Evolutionary conservation across 2,888 invertebrate species (phyloP), one percentile per base, ranked within the genome.

Genomic region (Zootermopsis nevadensis): DNA sequence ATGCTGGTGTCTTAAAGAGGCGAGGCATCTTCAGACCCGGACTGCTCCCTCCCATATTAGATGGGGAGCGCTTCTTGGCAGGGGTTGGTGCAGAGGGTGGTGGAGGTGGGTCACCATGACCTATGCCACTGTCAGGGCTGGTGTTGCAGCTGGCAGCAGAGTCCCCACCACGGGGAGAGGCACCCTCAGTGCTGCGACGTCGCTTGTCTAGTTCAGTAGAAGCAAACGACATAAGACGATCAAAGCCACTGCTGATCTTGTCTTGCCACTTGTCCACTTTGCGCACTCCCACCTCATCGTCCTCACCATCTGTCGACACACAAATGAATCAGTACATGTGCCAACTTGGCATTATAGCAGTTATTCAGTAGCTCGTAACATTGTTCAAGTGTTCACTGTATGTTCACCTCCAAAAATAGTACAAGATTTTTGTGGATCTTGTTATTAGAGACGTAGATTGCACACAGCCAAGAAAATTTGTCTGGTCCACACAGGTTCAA

Each of bases 171-270:
- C 86, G 83, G 69, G 85, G 85, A 66, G 86, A 85, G 81, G 91
- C 93, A 87, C 95, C 95, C 90, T 97, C 96, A 0, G 94, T 94
- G 67, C 96, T 96, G 84, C 96, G 92, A 84, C 96, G 93, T 88
- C 97, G 94, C 90, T 96, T 95, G 89, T 96, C 97, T 89, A 97
- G 92, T 88, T 98, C 98, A 27, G 96, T 97, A 67, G 97, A 97
- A 79, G 98, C 98, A 89, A 97, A 96, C 84, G 97, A 97, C 86
- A 98, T 96, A 87, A 98, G 92, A 86, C 97, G 95, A 91, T 98
- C 98, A 91, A 98, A 98, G 82, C 97, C 97, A 86, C 96, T 97
- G 89, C 96, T 96, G 87, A 98, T 96, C 86, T 97, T 95, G 89
- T 97, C 96, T 89, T 97, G 97, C 97, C 97, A 98, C 89, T 96